Conservation (phyloP, 2,888 invertebrate species). For the Andrena bicolor region DNA sequence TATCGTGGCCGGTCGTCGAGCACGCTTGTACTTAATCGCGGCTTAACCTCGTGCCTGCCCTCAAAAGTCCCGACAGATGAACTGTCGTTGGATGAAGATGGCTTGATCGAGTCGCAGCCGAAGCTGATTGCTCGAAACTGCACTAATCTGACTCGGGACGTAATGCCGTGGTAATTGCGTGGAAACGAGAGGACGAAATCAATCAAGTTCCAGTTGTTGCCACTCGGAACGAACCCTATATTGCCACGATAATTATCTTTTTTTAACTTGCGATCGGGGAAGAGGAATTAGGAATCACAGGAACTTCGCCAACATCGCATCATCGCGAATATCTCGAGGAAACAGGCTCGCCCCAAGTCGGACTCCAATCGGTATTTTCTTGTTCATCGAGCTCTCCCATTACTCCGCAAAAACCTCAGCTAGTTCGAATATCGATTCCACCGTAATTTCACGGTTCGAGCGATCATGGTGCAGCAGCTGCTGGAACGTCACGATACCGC, state of each 20-base stretch:
- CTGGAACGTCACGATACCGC: constrained; percentile 53
- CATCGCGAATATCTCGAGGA: constrained; percentile 34
- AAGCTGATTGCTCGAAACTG: constrained; percentile 26
- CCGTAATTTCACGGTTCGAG: constrained; percentile 71
- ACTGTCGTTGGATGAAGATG: constrained; percentile 10
- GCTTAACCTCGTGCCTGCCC: constrained; percentile 34
- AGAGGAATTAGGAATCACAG: background rate
- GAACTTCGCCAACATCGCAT: background rate
- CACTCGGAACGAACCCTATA: background rate
- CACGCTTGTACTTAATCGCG: constrained; percentile 44
- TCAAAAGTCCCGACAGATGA: constrained; percentile 46
- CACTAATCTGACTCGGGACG: background rate
- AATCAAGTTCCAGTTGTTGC: background rate
- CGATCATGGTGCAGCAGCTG: constrained; percentile 72
- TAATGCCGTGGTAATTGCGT: constrained; percentile 26
- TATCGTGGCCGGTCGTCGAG: constrained; percentile 32
- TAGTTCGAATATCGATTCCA: constrained; percentile 68
- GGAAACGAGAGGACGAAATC: constrained; percentile 5
- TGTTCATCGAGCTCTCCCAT: constrained; percentile 56
- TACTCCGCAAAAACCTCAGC: constrained; percentile 60
- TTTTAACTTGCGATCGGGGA: no score
- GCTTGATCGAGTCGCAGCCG: constrained; percentile 6
- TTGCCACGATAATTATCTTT: background rate
- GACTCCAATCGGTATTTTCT: constrained; percentile 56
- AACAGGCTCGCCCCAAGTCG: constrained; percentile 21